A percentile compares a stretch with the other conserved stretches of the same genome.
Conservation (phyloP, 2,797 vertebrate species). For the Sebastes aleutianus region DNA sequence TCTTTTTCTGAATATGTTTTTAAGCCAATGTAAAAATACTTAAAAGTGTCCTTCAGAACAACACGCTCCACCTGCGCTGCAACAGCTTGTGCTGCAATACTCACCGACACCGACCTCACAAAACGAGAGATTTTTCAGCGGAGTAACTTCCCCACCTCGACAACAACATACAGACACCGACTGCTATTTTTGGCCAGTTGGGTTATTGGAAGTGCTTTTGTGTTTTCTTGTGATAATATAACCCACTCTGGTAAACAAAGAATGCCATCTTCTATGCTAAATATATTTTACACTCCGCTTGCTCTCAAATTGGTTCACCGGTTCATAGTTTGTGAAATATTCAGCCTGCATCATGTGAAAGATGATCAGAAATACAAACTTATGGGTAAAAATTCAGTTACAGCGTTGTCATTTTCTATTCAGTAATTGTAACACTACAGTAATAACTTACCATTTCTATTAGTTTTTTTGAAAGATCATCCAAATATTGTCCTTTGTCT, state of each 20-base stretch:
- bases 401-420: not conserved
- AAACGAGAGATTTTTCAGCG: not conserved
- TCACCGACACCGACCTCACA: not conserved
- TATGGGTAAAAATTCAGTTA: not conserved
- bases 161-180: not conserved
- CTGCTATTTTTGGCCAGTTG: not conserved
- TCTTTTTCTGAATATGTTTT: not conserved
- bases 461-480: not conserved
- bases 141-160: not conserved
- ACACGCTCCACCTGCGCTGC: not conserved
- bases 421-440: not conserved
- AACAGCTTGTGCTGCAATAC: not conserved
- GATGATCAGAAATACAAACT: slow-evolving; percentile 2
- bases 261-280: slow-evolving; percentile 23
- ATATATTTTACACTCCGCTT: slow-evolving; percentile 29
- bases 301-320: not conserved
- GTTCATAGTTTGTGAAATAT: slow-evolving; percentile 5
- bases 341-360: not conserved
- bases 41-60: not conserved
- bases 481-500: not conserved
- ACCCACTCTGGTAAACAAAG: slow-evolving; percentile 6
- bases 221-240: slow-evolving; percentile 17
- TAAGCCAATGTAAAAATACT: not conserved
- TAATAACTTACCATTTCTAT: not conserved
- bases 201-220: not conserved